These are phyloP conservation scores for Euproctis similis DNA, from an alignment of 2,888 invertebrate species.

Conservation along the genomic window DNA sequence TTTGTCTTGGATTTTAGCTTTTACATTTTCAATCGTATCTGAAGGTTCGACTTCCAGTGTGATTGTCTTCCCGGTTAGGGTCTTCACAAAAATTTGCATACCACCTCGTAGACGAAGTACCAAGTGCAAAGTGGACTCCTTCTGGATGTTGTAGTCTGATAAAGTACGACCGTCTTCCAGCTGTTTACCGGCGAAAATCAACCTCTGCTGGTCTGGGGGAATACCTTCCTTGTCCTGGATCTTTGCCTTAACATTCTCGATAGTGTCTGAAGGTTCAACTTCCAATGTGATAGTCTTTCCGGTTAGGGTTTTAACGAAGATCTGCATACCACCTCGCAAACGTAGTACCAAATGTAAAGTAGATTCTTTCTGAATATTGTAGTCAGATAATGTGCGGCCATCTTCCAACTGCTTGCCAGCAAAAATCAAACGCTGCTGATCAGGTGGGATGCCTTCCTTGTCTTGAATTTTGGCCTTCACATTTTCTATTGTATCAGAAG, in stretches of 20 bases:
- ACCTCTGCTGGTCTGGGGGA: constrained; percentile 29
- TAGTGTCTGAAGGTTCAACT: no score
- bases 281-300: no score
- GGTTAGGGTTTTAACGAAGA: no score
- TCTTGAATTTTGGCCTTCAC: not conserved
- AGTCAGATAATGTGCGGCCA: constrained; percentile 1
- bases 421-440: constrained; percentile 28
- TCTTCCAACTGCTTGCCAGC: constrained; percentile 26
- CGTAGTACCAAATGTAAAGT: no score
- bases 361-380: no score
- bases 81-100: constrained; percentile 6
- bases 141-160: not conserved
- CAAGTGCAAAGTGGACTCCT: constrained; percentile 73
- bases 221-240: constrained; percentile 25
- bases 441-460: constrained; percentile 23
- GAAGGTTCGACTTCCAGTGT: no score
- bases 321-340: no score
- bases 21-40: no score
- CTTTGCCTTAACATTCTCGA: no score
- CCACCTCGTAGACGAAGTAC: constrained; percentile 20
- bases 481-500: no score
- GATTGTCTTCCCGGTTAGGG: no score
- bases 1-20: no score
- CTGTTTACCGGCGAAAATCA: constrained; percentile 38
- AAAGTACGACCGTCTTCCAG: constrained; percentile 4